Base-by-base conservation (phyloP, 1,140 invertebrate species). In the Drosophila kurseongensis region DNA sequence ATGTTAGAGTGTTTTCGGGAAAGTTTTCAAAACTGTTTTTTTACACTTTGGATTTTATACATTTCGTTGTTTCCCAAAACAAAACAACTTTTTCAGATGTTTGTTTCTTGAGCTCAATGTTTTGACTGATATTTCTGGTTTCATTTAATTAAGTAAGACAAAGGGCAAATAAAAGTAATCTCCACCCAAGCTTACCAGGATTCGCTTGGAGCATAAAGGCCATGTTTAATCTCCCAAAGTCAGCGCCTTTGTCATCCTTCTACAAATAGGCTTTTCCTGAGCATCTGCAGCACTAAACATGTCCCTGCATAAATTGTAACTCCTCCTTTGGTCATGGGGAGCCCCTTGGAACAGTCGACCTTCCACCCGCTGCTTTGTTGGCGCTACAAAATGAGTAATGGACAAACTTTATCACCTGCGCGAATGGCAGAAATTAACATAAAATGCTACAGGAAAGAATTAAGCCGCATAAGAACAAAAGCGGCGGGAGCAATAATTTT, bases 401-500 rank as follows among this genome's bases (percentile, higher is more conserved):
- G 60, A 75, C 36, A 61, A 75, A 79, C 75, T 88, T 88, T 86
- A 86, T 86, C 82, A 86, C 82, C 82, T 86, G 84, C 57, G 62
- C 75, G 58, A 76, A 76, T 73, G 56, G 41, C 55, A 58, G 65
- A 57, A 59, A 86, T 86, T 86, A 83, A 75, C 82, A 86, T 86
- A 79, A 83, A 86, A 82, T 72, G 52, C 38, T 71, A 72, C 68
- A 72, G 66, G 41, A 58, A 66, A 60, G 78, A 75, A 86, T 86
- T 75, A 81, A 82, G 79, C 79, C 55, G 77, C 58, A 62, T 74
- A 69, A 79, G 61, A 76, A 75, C 56, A 79, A 62, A 81, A 79
- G 74, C 77, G 72, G 80, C 71, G 69, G 75, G 71, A 65, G 83
- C 84, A 89, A 86, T 86, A 83, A 89, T 88, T 88, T 84, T 84